phyloP scores from a whole-genome alignment of 2,797 vertebrate species.

The Danio tinwini region DNA sequence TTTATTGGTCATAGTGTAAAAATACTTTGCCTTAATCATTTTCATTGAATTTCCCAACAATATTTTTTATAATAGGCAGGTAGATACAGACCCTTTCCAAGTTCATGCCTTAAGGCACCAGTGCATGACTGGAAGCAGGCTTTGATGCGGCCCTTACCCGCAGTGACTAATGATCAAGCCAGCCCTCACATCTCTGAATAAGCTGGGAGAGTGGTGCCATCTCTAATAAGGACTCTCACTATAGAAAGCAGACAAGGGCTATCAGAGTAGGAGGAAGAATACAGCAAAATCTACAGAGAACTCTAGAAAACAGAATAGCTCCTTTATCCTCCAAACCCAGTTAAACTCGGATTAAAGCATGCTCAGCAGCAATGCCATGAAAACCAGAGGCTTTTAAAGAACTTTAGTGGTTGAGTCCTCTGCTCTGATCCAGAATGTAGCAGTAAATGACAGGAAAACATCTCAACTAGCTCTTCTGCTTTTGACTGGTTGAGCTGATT shows the following conservation, averaged over 20 bases:
- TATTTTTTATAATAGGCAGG: constrained; percentile 9
- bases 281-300: constrained; percentile 63
- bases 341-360: constrained; percentile 74
- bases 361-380: constrained; percentile 52
- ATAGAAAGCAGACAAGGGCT: constrained; percentile 69
- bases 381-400: constrained; percentile 52
- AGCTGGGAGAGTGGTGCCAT: constrained; percentile 58
- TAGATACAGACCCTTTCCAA: constrained; percentile 49
- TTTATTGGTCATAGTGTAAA: neutral
- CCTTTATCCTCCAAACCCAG: constrained; percentile 62
- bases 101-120: constrained; percentile 38
- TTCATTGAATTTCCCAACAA: neutral
- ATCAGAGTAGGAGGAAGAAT: constrained; percentile 63
- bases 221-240: constrained; percentile 74
- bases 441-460: constrained; percentile 28
- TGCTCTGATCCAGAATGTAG: constrained; percentile 19
- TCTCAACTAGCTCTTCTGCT: constrained; percentile 6
- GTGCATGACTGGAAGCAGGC: constrained; percentile 41
- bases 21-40: neutral
- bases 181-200: constrained; percentile 61
- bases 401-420: constrained; percentile 60
- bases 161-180: constrained; percentile 72
- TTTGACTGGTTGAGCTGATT: constrained; percentile 21
- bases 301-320: constrained; percentile 57
- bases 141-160: constrained; percentile 55